Evolutionary conservation across 2,113 vertebrate genomes (phyloP).

Genomic region (Chloroceryle aenea): DNA sequence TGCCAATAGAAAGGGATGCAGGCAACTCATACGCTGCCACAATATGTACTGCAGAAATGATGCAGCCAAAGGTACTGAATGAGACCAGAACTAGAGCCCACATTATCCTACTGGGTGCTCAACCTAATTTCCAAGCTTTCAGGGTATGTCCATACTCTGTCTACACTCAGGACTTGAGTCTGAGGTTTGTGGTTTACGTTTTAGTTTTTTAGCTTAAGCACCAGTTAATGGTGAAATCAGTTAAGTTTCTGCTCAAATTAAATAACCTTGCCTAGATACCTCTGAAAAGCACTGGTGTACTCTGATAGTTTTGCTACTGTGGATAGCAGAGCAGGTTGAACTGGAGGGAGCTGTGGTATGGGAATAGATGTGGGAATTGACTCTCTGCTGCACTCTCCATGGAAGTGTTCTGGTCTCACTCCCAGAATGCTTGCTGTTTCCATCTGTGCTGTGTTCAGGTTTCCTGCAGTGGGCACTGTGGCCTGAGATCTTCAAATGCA

Average conservation of each 20-base stretch:
- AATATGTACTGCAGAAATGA: constrained; percentile 1
- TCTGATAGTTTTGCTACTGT: background rate
- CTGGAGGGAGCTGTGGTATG: background rate
- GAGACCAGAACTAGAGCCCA: background rate
- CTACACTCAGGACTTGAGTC: background rate
- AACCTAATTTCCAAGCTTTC: background rate
- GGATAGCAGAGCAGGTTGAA: background rate
- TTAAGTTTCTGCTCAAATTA: background rate
- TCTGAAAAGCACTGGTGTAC: background rate
- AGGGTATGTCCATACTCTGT: background rate
- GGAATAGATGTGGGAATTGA: background rate
- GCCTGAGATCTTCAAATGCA: background rate
- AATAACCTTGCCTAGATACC: background rate
- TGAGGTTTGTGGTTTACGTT: background rate
- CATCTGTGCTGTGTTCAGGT: background rate
- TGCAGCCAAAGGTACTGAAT: background rate
- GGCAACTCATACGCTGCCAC: background rate
- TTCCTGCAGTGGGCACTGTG: background rate
- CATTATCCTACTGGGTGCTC: background rate
- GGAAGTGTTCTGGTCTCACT: background rate
- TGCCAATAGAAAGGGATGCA: constrained; percentile 40
- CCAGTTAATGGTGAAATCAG: background rate
- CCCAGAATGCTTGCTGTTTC: background rate
- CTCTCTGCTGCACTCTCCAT: background rate
- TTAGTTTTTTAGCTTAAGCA: background rate